These are phyloP conservation scores for Chelonoidis abingdonii DNA, from an alignment of 2,113 vertebrate genomes.

Conservation along the genomic window DNA sequence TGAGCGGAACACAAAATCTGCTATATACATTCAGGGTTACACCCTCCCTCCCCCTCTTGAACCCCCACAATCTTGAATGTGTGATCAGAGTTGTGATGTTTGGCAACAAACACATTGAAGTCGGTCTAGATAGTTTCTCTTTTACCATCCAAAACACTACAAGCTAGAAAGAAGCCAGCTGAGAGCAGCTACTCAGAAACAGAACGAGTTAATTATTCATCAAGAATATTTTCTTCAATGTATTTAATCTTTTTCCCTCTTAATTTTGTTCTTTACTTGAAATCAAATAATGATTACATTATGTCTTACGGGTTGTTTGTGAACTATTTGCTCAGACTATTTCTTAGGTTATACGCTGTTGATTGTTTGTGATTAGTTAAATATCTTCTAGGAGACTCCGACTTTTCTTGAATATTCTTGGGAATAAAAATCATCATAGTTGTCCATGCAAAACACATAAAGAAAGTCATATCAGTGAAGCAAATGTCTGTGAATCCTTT, in stretches of 20 bases:
- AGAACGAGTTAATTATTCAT: not conserved
- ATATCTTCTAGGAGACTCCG: not conserved
- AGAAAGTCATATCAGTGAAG: not conserved
- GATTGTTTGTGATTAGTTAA: not conserved
- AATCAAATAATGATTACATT: not conserved
- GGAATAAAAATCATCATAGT: not conserved
- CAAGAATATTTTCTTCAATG: not conserved
- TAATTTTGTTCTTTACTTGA: not conserved
- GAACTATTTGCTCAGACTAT: not conserved
- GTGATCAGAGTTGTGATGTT: not conserved
- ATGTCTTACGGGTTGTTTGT: not conserved
- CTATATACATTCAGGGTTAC: not conserved
- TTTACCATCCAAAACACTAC: not conserved
- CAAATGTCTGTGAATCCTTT: not conserved
- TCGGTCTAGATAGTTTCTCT: not conserved
- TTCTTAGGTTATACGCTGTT: not conserved
- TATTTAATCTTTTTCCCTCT: accelerated
- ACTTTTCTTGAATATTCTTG: not conserved
- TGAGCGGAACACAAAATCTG: not conserved
- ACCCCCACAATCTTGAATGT: not conserved
- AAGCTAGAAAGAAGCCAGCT: not conserved
- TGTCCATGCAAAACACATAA: not conserved
- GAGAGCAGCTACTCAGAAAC: not conserved
- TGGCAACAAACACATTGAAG: not conserved
- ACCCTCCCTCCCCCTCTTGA: not conserved